These are phyloP conservation scores for Hydropsyche tenuis DNA, from an alignment of 1,140 invertebrate genomes.

Conservation along the genomic window DNA sequence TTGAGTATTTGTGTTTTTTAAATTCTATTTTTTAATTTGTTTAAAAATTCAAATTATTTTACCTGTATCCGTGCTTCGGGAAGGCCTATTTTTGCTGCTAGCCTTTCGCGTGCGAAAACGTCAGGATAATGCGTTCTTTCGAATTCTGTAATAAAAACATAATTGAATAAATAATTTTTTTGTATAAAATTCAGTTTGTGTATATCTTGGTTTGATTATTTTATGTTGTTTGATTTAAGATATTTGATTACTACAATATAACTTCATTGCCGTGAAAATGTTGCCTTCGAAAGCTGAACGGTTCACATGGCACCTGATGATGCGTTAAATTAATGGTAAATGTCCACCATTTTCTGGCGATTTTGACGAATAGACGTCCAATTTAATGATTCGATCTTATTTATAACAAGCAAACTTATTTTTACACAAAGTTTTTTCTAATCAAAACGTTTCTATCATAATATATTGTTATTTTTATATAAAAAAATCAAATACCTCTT, in stretches of 20 bases:
- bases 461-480: conserved; percentile 18
- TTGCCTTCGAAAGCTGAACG: conserved; percentile 12
- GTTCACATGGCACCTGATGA: conserved; percentile 37
- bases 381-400: neutral
- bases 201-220: neutral
- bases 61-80: conserved; percentile 98
- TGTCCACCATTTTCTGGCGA: neutral
- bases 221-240: neutral
- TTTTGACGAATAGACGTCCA: neutral
- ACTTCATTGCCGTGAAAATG: neutral
- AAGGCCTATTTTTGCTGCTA: conserved; percentile 95
- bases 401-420: too few species aligned
- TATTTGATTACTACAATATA: neutral
- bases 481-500: conserved; percentile 74
- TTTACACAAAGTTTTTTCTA: too few species aligned
- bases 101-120: conserved; percentile 93
- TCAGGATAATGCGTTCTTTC: conserved; percentile 78
- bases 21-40: neutral
- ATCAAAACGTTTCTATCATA: too few species aligned
- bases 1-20: neutral
- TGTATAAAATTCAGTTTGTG: neutral
- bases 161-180: neutral
- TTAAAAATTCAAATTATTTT: conserved; percentile 51
- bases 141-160: conserved; percentile 61
- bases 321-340: conserved; percentile 39